Percentiles rank a stretch among this genome's conserved stretches.
Conservation (phyloP, 2,113 vertebrate species). For the Microcebus griseorufus region DNA sequence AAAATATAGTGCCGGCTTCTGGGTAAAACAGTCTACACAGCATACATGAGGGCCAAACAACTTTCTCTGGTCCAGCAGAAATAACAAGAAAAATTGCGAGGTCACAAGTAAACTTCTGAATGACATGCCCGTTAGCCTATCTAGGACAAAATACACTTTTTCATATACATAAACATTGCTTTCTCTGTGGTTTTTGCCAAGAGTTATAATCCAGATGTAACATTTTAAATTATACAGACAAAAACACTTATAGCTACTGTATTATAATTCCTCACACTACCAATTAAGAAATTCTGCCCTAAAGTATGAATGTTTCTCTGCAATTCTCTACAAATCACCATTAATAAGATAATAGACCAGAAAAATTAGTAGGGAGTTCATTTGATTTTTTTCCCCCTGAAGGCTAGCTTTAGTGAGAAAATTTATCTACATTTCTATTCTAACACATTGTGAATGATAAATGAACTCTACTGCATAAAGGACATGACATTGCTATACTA, state of each 20-base stretch:
- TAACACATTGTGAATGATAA: slow-evolving; percentile 71
- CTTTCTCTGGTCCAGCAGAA: not conserved
- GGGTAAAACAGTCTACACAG: not conserved
- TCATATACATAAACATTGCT: not conserved
- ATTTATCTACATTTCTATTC: slow-evolving; percentile 76
- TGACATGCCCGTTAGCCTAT: not conserved
- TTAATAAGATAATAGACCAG: slow-evolving; percentile 72
- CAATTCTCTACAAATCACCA: slow-evolving; percentile 63
- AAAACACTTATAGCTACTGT: not conserved
- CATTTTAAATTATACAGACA: slow-evolving; percentile 48
- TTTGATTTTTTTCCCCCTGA: slow-evolving; percentile 48
- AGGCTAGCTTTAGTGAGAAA: slow-evolving; percentile 64
- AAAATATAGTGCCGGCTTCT: not conserved
- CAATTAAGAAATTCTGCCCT: slow-evolving; percentile 68
- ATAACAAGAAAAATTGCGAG: not conserved
- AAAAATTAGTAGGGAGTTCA: slow-evolving; percentile 71
- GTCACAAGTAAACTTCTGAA: not conserved
- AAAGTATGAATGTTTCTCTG: slow-evolving; percentile 58
- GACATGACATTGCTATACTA: slow-evolving; percentile 71
- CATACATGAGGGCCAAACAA: not conserved
- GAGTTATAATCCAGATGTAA: slow-evolving; percentile 48
- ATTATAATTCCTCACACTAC: slow-evolving; percentile 54
- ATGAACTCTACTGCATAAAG: slow-evolving; percentile 64
- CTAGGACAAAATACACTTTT: not conserved
- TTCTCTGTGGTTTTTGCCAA: not conserved